Conservation (phyloP, 2,113 vertebrate genomes). For the Ramphastos sulfuratus region DNA sequence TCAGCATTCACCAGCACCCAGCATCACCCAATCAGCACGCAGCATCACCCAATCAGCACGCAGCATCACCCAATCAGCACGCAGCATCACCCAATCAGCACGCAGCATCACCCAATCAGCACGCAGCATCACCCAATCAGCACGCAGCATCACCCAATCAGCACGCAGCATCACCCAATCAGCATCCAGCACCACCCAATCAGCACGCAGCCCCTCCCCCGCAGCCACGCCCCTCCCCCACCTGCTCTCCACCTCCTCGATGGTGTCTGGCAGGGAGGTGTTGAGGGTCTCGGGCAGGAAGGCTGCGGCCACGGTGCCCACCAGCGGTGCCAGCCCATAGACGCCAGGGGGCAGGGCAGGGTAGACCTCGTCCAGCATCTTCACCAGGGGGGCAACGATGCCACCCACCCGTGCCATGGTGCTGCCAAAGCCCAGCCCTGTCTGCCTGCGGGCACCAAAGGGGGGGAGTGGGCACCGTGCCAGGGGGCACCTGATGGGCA, state of each 20-base stretch:
- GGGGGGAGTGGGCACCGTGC: background rate
- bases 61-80: too few relatives aligned
- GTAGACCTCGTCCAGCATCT: constrained; percentile 86
- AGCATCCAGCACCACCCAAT: background rate
- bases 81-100: too few relatives aligned
- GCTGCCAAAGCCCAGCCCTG: constrained; percentile 87
- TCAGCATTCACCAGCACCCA: too few relatives aligned
- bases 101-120: too few relatives aligned
- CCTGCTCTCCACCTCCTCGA: constrained; percentile 84
- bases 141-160: too few relatives aligned
- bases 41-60: too few relatives aligned
- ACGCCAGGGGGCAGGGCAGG: constrained; percentile 81
- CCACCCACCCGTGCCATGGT: constrained; percentile 88
- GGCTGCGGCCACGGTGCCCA: constrained; percentile 69
- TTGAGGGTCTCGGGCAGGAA: constrained; percentile 89
- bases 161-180: background rate
- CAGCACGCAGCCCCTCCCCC: background rate
- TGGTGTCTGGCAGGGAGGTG: constrained; percentile 83
- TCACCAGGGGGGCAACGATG: constrained; percentile 87
- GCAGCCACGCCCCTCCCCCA: background rate
- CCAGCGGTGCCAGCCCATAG: constrained; percentile 78
- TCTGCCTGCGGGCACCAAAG: constrained; percentile 77
- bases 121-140: too few relatives aligned
- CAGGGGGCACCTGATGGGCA: too few relatives aligned
- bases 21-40: too few relatives aligned